phyloP scores from a whole-genome alignment of 2,888 invertebrate species.

The Heliconius erato region DNA sequence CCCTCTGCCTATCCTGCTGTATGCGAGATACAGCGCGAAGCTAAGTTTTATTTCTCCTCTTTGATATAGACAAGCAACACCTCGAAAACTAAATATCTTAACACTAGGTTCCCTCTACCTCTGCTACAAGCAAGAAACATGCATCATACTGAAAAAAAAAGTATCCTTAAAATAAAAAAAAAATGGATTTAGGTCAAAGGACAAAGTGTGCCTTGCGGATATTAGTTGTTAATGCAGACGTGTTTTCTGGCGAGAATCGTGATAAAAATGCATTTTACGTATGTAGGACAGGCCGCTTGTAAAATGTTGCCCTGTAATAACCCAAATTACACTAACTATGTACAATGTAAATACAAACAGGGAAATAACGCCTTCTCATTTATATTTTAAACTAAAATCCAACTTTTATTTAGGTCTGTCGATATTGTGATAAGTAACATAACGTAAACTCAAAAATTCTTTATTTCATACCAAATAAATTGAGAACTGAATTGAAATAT shows the following conservation, averaged over 20 bases:
- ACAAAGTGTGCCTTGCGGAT: conserved; percentile 1
- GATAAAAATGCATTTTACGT: conserved; percentile 24
- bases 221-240: conserved; percentile 16
- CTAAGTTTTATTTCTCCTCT: too few species aligned
- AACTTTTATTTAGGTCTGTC: too few species aligned
- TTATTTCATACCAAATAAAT: too few species aligned
- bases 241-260: conserved; percentile 28
- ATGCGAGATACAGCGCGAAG: too few species aligned
- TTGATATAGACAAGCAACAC: too few species aligned
- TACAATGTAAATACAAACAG: not conserved
- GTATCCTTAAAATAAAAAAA: not conserved
- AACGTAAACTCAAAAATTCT: too few species aligned
- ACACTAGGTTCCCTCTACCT: too few species aligned
- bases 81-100: too few species aligned
- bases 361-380: not conserved
- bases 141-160: not conserved
- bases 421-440: too few species aligned
- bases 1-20: too few species aligned
- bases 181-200: not conserved
- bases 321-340: not conserved
- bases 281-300: conserved; percentile 27
- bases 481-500: too few species aligned
- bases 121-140: not conserved
- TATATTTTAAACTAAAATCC: too few species aligned
- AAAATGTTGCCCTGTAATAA: not conserved